Conservation (phyloP, 2,113 vertebrate species). For the Poecilia latipinna region DNA sequence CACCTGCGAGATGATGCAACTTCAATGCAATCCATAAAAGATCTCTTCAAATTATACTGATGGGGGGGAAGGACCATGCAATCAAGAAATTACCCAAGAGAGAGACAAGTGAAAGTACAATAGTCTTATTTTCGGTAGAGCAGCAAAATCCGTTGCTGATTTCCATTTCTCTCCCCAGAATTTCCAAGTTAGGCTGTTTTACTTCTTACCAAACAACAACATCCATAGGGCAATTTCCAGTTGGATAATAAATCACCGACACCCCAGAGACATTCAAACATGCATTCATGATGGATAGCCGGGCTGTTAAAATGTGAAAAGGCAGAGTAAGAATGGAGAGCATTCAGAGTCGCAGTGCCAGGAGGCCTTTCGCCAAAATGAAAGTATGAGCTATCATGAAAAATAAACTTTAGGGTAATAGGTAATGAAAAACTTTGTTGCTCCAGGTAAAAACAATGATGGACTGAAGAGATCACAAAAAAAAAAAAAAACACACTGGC, state of each 20-base stretch:
- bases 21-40: slow-evolving; percentile 43
- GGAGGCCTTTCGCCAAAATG: slow-evolving; percentile 57
- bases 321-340: slow-evolving; percentile 51
- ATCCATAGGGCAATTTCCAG: slow-evolving; percentile 63
- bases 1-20: slow-evolving; percentile 62
- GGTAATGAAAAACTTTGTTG: slow-evolving; percentile 57
- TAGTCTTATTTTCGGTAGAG: background rate
- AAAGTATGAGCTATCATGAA: slow-evolving; percentile 60
- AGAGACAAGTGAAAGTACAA: slow-evolving; percentile 22
- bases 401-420: slow-evolving; percentile 61
- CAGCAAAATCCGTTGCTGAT: background rate
- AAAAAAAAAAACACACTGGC: slow-evolving; percentile 5
- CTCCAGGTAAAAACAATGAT: slow-evolving; percentile 42
- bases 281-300: slow-evolving; percentile 68
- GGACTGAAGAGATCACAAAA: slow-evolving; percentile 15
- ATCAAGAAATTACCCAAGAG: slow-evolving; percentile 36
- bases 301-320: slow-evolving; percentile 68
- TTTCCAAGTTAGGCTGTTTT: slow-evolving; percentile 44
- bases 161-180: slow-evolving; percentile 17
- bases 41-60: slow-evolving; percentile 25
- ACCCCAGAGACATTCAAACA: slow-evolving; percentile 63
- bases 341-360: slow-evolving; percentile 48
- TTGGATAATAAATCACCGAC: slow-evolving; percentile 67
- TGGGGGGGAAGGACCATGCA: slow-evolving; percentile 4
- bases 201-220: slow-evolving; percentile 56